Evolutionary conservation across 2,797 vertebrate genomes (phyloP).

Genomic region (Malacoraja senta): DNA sequence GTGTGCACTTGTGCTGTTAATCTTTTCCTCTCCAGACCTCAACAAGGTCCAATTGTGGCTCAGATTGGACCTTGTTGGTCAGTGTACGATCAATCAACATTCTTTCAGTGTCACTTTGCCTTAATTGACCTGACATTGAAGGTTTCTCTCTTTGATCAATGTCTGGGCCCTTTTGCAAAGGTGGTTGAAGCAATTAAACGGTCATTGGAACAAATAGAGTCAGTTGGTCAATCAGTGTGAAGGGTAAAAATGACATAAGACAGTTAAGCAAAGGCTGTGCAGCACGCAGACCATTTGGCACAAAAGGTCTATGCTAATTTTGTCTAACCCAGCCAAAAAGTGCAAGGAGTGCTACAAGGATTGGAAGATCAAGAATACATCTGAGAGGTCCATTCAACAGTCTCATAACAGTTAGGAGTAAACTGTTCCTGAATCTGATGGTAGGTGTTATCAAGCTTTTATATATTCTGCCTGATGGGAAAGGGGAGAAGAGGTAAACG

Average conservation of each 20-base stretch:
- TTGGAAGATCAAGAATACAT: too few species aligned
- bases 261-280: background rate
- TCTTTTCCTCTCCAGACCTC: background rate
- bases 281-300: background rate
- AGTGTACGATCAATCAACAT: background rate
- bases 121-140: background rate
- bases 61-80: background rate
- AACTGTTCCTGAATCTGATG: too few species aligned
- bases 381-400: too few species aligned
- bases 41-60: background rate
- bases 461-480: too few species aligned
- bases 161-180: background rate
- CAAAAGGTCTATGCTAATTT: background rate
- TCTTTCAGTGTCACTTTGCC: background rate
- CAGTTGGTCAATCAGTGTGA: background rate
- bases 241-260: background rate
- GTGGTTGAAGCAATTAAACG: background rate
- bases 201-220: background rate
- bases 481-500: too few species aligned
- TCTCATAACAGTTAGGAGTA: too few species aligned
- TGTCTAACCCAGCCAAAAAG: background rate
- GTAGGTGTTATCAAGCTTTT: too few species aligned
- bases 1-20: background rate
- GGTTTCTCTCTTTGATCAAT: background rate
- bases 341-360: too few species aligned